A percentile compares a stretch with the other conserved stretches of the same genome.
Conservation (phyloP, 2,113 vertebrate species). For the Gobio gobio region DNA sequence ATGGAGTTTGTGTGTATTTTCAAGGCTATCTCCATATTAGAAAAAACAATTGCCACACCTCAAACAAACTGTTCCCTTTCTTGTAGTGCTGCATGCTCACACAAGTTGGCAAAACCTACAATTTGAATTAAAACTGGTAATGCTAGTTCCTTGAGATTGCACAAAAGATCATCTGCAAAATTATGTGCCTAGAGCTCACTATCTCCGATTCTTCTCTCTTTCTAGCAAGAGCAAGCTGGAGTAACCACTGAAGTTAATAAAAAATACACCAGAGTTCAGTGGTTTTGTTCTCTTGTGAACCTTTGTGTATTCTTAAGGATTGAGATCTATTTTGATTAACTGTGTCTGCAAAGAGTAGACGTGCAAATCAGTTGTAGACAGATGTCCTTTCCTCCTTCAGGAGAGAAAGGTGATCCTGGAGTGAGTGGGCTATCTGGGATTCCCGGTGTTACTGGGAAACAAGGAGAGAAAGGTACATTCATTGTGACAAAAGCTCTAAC, state of each 20-base stretch:
- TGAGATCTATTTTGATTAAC: not conserved
- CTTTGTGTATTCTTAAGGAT: not conserved
- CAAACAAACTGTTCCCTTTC: not conserved
- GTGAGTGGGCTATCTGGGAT: conserved; percentile 79
- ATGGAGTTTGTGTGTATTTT: conserved; percentile 9
- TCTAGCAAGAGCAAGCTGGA: not conserved
- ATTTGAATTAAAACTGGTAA: not conserved
- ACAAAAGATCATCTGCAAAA: not conserved
- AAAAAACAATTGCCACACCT: not conserved
- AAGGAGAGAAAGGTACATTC: conserved; percentile 85
- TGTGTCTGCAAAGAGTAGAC: not conserved
- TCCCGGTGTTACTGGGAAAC: conserved; percentile 85
- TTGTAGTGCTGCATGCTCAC: not conserved
- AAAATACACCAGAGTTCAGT: conserved; percentile 1
- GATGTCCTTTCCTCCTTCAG: conserved; percentile 64
- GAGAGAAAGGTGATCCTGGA: conserved; percentile 87
- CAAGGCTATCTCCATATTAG: not conserved
- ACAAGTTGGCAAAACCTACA: conserved; percentile 22
- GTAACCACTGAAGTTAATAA: not conserved
- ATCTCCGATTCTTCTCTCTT: not conserved
- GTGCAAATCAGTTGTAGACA: not conserved
- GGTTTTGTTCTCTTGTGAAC: not conserved
- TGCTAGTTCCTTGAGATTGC: not conserved
- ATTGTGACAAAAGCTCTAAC: not conserved
- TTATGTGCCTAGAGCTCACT: not conserved